Evolutionary conservation across 2,797 vertebrate genomes (phyloP).

Genomic region (Sparus aurata): DNA sequence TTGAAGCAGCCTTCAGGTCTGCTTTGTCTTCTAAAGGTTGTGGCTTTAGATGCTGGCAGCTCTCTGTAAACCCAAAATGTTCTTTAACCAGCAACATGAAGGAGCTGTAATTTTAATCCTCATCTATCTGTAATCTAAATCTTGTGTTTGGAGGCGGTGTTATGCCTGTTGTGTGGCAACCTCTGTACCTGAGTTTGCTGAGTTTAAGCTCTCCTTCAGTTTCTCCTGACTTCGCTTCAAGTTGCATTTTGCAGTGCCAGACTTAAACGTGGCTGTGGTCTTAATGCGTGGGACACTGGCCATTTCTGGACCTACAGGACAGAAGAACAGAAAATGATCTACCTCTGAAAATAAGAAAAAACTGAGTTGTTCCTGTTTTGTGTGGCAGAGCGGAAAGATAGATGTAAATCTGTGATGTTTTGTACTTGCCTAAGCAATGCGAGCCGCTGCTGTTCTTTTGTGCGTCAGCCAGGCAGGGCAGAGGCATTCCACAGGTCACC

Average conservation of each 20-base stretch:
- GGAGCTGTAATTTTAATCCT: slow-evolving; percentile 43
- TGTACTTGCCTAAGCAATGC: slow-evolving; percentile 85
- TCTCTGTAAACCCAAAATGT: slow-evolving; percentile 61
- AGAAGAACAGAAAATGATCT: slow-evolving; percentile 42
- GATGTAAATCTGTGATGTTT: slow-evolving; percentile 68
- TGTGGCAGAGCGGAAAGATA: slow-evolving; percentile 58
- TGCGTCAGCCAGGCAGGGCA: slow-evolving; percentile 85
- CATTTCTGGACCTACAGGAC: slow-evolving; percentile 75
- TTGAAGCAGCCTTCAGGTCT: slow-evolving; percentile 73
- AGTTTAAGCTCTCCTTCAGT: slow-evolving; percentile 88
- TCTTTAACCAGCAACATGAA: slow-evolving; percentile 65
- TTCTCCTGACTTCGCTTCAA: slow-evolving; percentile 92
- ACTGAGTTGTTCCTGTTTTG: slow-evolving; percentile 52
- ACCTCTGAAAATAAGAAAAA: slow-evolving; percentile 48
- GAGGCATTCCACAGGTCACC: slow-evolving; percentile 94
- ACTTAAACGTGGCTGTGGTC: slow-evolving; percentile 94
- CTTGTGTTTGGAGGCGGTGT: slow-evolving; percentile 48
- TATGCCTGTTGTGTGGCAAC: slow-evolving; percentile 41
- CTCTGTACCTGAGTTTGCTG: slow-evolving; percentile 91
- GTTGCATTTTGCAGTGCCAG: slow-evolving; percentile 93
- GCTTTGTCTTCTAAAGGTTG: slow-evolving; percentile 63
- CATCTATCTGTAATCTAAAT: slow-evolving; percentile 49
- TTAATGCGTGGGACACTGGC: slow-evolving; percentile 87
- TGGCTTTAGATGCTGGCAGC: slow-evolving; percentile 57
- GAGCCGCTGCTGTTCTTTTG: slow-evolving; percentile 84